Evolutionary conservation across 23 tunicate genomes (phyloP).

Genomic region (Oikopleura dioica): DNA sequence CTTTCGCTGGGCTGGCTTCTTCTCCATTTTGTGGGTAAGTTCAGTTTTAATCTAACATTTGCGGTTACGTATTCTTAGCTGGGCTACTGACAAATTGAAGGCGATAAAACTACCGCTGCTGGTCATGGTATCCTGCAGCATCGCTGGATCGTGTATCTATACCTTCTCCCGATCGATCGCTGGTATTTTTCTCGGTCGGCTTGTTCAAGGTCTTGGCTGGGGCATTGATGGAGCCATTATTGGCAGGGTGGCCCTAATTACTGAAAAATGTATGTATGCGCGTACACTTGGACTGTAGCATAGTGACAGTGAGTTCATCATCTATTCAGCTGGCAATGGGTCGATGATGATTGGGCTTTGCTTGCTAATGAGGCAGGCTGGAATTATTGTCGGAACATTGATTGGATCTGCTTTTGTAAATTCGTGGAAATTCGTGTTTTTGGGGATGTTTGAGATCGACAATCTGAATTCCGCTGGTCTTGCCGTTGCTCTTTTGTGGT

Average conservation of each 20-base stretch:
- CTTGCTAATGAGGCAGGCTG: background rate
- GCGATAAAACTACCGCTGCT: background rate
- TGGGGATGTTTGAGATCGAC: background rate
- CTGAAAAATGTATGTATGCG: background rate
- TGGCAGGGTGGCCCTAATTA: background rate
- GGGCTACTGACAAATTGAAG: background rate
- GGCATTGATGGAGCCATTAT: slow-evolving; percentile 6
- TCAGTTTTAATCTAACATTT: no score
- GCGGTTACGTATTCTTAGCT: no score
- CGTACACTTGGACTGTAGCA: background rate
- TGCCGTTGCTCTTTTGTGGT: background rate
- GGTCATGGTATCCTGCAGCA: background rate
- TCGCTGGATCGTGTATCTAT: background rate
- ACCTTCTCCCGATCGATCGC: background rate
- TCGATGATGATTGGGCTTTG: background rate
- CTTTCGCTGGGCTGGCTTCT: background rate
- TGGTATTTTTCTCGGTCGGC: background rate
- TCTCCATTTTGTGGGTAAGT: slow-evolving; percentile 7
- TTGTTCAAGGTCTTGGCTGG: background rate
- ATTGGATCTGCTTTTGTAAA: no score
- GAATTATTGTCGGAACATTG: slow-evolving; percentile 1
- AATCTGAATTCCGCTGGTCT: slow-evolving; percentile 5
- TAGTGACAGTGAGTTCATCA: no score
- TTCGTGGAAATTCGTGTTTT: background rate
- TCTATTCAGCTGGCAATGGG: no score